Conservation (phyloP, 1,140 invertebrate genomes). For the Ceratosolen solmsi region DNA sequence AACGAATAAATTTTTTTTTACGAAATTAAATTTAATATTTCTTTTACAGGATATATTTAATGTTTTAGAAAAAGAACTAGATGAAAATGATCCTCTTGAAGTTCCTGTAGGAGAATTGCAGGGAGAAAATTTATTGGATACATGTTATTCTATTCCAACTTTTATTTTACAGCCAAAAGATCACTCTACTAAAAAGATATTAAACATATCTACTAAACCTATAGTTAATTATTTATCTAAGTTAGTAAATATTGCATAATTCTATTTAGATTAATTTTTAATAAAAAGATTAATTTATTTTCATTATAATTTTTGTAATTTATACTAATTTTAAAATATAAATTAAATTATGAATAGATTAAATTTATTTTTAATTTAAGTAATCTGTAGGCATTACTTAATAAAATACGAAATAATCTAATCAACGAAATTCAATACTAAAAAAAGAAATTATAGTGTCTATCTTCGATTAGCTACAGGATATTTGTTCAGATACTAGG, state of each 20-base stretch:
- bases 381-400: not conserved
- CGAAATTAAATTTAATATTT: not conserved
- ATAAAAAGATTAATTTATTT: not conserved
- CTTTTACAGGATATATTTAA: slow-evolving; percentile 62
- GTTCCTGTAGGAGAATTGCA: slow-evolving; percentile 60
- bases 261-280: not conserved
- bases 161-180: not conserved
- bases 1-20: not conserved
- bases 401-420: not conserved
- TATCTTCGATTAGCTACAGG: not conserved
- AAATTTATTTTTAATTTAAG: not conserved
- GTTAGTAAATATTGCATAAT: slow-evolving; percentile 22
- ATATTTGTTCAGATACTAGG: not conserved
- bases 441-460: not conserved
- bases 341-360: too few relatives aligned
- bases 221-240: slow-evolving; percentile 27
- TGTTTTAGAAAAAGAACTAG: slow-evolving; percentile 64
- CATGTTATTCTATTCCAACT: slow-evolving; percentile 54
- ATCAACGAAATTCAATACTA: not conserved
- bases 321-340: too few relatives aligned
- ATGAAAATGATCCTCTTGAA: slow-evolving; percentile 65
- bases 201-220: not conserved
- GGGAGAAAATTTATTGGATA: slow-evolving; percentile 62
- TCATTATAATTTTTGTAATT: not conserved
- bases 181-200: not conserved